Conservation (phyloP, 2,797 vertebrate species). For the Percopsis omiscomaycus region DNA sequence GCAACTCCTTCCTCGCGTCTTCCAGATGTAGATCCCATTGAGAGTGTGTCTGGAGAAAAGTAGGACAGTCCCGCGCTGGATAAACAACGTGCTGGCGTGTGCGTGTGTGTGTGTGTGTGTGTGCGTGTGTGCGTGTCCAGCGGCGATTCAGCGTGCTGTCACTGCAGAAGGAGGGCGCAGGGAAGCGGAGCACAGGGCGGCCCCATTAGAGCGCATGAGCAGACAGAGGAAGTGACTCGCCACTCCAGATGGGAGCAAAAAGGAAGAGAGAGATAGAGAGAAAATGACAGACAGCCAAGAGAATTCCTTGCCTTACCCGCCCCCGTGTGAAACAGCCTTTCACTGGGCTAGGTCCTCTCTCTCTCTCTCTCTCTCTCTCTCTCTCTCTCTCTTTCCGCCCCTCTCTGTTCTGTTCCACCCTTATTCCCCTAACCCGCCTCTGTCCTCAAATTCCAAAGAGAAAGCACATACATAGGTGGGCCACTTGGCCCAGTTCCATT, state of each 20-base stretch:
- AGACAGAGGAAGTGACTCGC: constrained; percentile 76
- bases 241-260: constrained; percentile 68
- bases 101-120: constrained; percentile 45
- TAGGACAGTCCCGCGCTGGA: constrained; percentile 46
- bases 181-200: constrained; percentile 55
- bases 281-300: constrained; percentile 42
- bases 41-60: constrained; percentile 42
- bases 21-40: constrained; percentile 60
- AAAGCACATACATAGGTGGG: constrained; percentile 37
- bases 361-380: constrained; percentile 39
- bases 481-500: constrained; percentile 18
- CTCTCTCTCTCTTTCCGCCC: constrained; percentile 22
- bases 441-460: constrained; percentile 54
- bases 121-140: constrained; percentile 30
- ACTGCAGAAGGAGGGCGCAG: constrained; percentile 57
- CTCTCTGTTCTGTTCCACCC: constrained; percentile 29
- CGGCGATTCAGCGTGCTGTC: constrained; percentile 53
- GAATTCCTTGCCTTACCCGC: constrained; percentile 74
- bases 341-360: constrained; percentile 32
- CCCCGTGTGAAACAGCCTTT: constrained; percentile 69
- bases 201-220: constrained; percentile 51
- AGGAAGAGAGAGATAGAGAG: constrained; percentile 12
- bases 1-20: constrained; percentile 25
- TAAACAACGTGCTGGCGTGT: constrained; percentile 47
- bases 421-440: constrained; percentile 44